These are phyloP conservation scores for Augochlorella aurata DNA, from an alignment of 2,888 invertebrate genomes.

Conservation along the genomic window DNA sequence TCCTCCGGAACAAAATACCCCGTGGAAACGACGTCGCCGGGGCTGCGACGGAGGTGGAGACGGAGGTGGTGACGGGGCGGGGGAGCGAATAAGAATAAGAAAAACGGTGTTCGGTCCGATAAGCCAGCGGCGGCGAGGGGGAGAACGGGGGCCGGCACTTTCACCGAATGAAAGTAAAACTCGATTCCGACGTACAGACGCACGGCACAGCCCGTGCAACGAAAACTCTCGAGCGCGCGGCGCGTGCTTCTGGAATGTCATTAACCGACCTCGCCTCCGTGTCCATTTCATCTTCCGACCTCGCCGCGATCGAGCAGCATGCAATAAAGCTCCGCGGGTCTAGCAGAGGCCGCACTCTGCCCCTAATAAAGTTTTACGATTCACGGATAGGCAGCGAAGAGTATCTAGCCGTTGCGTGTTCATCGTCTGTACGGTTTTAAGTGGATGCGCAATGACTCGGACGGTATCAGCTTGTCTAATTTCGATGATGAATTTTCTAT, in stretches of 20 bases:
- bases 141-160: slow-evolving; percentile 60
- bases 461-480: not conserved
- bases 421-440: not conserved
- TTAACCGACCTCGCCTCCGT: slow-evolving; percentile 58
- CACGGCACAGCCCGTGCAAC: slow-evolving; percentile 20
- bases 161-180: slow-evolving; percentile 72
- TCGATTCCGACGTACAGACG: slow-evolving; percentile 60
- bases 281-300: slow-evolving; percentile 51
- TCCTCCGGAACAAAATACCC: slow-evolving; percentile 42
- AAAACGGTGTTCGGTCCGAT: slow-evolving; percentile 59
- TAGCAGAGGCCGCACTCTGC: slow-evolving; percentile 8
- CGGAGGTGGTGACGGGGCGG: not conserved
- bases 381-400: slow-evolving; percentile 15
- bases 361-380: slow-evolving; percentile 62
- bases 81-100: slow-evolving; percentile 48
- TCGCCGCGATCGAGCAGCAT: slow-evolving; percentile 29
- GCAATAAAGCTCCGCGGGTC: slow-evolving; percentile 43
- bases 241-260: slow-evolving; percentile 53
- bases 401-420: not conserved
- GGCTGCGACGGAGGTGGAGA: not conserved
- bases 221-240: slow-evolving; percentile 23
- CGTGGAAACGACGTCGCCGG: slow-evolving; percentile 38
- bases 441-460: not conserved
- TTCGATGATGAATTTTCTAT: not conserved
- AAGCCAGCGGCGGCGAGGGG: slow-evolving; percentile 45